phyloP scores from a whole-genome alignment of 2,888 invertebrate species.

The Hypena proboscidalis region DNA sequence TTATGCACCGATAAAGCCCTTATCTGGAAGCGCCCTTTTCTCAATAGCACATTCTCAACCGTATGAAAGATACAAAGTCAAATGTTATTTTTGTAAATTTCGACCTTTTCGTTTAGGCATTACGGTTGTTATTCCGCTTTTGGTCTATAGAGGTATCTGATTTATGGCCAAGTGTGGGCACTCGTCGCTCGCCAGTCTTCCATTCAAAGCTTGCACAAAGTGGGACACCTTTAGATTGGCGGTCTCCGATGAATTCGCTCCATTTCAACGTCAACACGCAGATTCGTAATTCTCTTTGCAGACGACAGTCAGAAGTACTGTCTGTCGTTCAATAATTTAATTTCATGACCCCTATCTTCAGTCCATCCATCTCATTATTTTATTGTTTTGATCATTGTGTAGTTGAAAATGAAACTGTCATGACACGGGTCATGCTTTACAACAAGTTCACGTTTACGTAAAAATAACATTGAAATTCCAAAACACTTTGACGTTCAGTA shows the following conservation, averaged over 20 bases:
- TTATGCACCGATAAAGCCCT: constrained; percentile 80
- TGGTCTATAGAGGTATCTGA: constrained; percentile 56
- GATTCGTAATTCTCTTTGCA: constrained; percentile 31
- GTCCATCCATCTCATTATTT: constrained; percentile 4
- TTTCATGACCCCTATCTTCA: constrained; percentile 18
- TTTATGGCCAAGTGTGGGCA: constrained; percentile 72
- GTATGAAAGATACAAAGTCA: constrained; percentile 61
- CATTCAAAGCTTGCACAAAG: constrained; percentile 74
- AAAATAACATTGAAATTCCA: constrained; percentile 52
- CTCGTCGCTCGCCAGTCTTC: constrained; percentile 60
- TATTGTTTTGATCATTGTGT: constrained; percentile 6
- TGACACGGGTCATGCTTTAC: constrained; percentile 16
- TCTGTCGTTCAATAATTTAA: constrained; percentile 18
- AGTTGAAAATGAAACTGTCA: constrained; percentile 23
- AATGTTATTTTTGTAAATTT: constrained; percentile 44
- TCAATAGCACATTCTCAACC: constrained; percentile 70
- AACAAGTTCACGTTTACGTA: constrained; percentile 22
- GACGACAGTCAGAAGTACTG: constrained; percentile 12
- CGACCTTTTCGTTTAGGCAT: constrained; percentile 47
- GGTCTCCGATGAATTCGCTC: constrained; percentile 56
- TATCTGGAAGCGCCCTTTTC: constrained; percentile 75
- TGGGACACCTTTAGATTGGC: constrained; percentile 66
- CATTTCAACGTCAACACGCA: constrained; percentile 47
- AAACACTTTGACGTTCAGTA: constrained; percentile 34
- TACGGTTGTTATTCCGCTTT: constrained; percentile 58